Percentiles rank a stretch among this genome's conserved stretches.
These are phyloP conservation scores for Macroramphosus scolopax DNA, from an alignment of 2,797 vertebrate genomes.

Conservation along the genomic window DNA sequence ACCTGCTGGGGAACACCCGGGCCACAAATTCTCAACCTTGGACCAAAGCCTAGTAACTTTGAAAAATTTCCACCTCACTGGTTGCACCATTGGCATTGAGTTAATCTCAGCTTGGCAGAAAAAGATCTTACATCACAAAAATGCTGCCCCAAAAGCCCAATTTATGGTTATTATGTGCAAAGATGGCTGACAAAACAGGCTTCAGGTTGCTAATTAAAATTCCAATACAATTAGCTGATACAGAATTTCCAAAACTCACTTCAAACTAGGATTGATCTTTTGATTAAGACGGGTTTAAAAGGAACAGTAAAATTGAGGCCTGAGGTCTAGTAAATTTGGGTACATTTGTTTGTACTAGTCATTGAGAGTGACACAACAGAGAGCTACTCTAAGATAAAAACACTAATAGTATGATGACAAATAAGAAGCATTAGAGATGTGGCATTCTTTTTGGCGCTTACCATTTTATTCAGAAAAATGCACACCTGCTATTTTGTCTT, in stretches of 20 bases:
- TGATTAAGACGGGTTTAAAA: slow-evolving; percentile 18
- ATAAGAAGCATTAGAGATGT: too few relatives aligned
- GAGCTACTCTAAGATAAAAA: slow-evolving; percentile 1
- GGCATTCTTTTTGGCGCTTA: too few relatives aligned
- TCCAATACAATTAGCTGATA: slow-evolving; percentile 22
- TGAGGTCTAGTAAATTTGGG: slow-evolving; percentile 5
- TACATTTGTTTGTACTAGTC: slow-evolving; percentile 7
- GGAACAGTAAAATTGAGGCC: slow-evolving; percentile 11
- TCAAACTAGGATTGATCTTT: slow-evolving; percentile 19
- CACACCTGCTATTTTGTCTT: too few relatives aligned
- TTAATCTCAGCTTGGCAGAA: slow-evolving; percentile 3
- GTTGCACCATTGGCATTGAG: slow-evolving; percentile 20
- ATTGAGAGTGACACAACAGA: slow-evolving; percentile 6
- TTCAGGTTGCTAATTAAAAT: slow-evolving; percentile 25
- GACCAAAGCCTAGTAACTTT: slow-evolving; percentile 24
- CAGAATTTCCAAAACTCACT: slow-evolving; percentile 20
- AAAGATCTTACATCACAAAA: slow-evolving; percentile 18
- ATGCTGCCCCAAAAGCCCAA: neutral
- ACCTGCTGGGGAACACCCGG: slow-evolving; percentile 36
- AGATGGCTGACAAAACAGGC: slow-evolving; percentile 12
- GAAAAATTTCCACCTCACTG: slow-evolving; percentile 13
- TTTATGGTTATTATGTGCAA: slow-evolving; percentile 12
- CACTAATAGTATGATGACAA: neutral
- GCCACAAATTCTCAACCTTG: slow-evolving; percentile 43
- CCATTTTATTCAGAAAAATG: too few relatives aligned